These are phyloP conservation scores for Neoniphon sammara DNA, from an alignment of 2,797 vertebrate genomes.

Conservation along the genomic window DNA sequence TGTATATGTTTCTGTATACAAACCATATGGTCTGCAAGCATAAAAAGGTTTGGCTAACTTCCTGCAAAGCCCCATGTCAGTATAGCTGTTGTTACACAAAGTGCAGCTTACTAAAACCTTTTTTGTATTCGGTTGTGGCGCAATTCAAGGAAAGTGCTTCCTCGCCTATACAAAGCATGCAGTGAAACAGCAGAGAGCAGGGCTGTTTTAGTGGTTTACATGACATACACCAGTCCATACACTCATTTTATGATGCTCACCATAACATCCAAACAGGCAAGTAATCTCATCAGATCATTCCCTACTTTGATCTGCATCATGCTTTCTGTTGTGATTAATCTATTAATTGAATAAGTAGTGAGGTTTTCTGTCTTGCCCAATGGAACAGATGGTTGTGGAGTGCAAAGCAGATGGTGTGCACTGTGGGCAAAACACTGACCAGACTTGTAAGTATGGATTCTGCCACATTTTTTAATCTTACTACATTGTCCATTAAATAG, in stretches of 20 bases:
- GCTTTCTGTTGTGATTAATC: slow-evolving; percentile 39
- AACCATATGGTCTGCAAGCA: background rate
- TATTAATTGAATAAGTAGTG: slow-evolving; percentile 57
- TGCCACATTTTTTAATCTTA: slow-evolving; percentile 30
- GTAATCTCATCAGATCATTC: slow-evolving; percentile 56
- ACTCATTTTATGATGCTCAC: slow-evolving; percentile 1
- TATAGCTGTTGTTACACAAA: background rate
- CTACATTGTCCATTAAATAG: background rate
- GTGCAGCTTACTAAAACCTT: too few species aligned
- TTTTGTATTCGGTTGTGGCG: too few species aligned
- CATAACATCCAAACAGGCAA: slow-evolving; percentile 16
- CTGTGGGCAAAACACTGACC: slow-evolving; percentile 1
- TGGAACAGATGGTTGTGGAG: slow-evolving; percentile 52
- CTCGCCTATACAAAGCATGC: too few species aligned
- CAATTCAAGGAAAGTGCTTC: too few species aligned
- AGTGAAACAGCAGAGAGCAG: too few species aligned
- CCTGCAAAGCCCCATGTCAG: background rate
- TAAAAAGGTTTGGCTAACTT: background rate
- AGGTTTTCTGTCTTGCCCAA: slow-evolving; percentile 35
- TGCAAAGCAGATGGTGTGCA: slow-evolving; percentile 53
- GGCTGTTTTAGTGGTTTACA: background rate
- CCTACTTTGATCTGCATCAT: slow-evolving; percentile 33
- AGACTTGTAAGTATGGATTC: slow-evolving; percentile 15
- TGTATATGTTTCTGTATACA: background rate
- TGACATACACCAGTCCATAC: background rate